Evolutionary conservation across 1,140 invertebrate genomes (phyloP), one percentile per base, ranked within the genome.

Genomic region (Pinna nobilis): DNA sequence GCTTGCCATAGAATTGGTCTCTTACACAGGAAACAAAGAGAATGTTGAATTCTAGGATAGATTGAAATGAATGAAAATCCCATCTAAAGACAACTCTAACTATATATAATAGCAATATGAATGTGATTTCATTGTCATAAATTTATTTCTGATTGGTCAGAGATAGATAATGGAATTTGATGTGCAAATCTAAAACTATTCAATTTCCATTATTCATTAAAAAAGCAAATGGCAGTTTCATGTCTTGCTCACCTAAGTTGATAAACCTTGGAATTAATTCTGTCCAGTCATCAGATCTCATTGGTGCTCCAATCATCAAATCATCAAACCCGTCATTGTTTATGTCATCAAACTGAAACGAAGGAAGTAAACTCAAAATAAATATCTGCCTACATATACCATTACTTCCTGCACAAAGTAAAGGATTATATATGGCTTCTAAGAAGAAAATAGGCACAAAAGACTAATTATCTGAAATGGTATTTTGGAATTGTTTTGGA

Each of bases 321-420:
- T 84, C 79, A 70, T 84, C 81, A 65, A 76, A 63, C 30, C 78
- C 74, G 57, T 82, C 77, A 35, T 57, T 51, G 44, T 81, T 81
- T 11, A 82, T 20, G 70, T 83, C 81, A 41, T 64, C 49, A 77
- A 84, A 81, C 74, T 78, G 57, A 55, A 53, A 71, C 44, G n/a
- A 41, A 51, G 5, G 2, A 30, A 30, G 13, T 6, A 20, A 13
- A 4, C 11, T 11, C 23, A 7, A 7, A 11, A 51, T 51, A 6
- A 15, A 44, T n/a, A 44, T 44, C 9, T 44, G n/a, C n/a, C 9
- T 44, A n/a, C 39, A n/a, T n/a, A n/a, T n/a, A n/a, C n/a, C n/a
- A n/a, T n/a, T 44, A 11, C 39, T n/a, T 11, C n/a, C 39, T n/a
- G n/a, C 9, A 44, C n/a, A n/a, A 44, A 44, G n/a, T 44, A 44